Conservation (phyloP, 2,797 vertebrate species). For the Fistularia commersonii region DNA sequence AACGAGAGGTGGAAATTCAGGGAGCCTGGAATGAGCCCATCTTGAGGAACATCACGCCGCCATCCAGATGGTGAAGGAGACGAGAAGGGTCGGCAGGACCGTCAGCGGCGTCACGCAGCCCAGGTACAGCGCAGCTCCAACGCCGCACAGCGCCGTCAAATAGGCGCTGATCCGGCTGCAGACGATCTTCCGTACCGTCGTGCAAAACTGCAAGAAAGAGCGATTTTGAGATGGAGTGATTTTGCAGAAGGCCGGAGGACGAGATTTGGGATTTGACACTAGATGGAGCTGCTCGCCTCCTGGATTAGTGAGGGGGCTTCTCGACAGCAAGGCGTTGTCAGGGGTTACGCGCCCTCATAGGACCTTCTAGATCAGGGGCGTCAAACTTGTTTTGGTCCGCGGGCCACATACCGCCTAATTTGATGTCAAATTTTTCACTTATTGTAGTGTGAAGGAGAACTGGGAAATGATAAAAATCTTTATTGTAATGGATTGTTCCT, state of each 20-base stretch:
- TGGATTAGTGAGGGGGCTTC: neutral
- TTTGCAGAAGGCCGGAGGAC: too few species aligned
- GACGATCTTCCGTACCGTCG: slow-evolving; percentile 85
- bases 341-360: too few species aligned
- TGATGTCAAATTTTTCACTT: too few species aligned
- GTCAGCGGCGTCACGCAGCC: slow-evolving; percentile 76
- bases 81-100: slow-evolving; percentile 75
- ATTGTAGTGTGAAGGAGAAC: too few species aligned
- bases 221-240: neutral
- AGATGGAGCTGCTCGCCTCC: slow-evolving; percentile 47
- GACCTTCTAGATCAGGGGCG: too few species aligned
- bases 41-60: slow-evolving; percentile 71
- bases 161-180: slow-evolving; percentile 85
- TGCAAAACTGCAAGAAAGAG: slow-evolving; percentile 82
- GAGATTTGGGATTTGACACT: slow-evolving; percentile 26
- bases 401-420: too few species aligned
- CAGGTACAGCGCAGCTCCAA: slow-evolving; percentile 72
- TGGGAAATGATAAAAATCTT: too few species aligned
- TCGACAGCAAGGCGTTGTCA: too few species aligned
- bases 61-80: slow-evolving; percentile 95
- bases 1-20: too few species aligned
- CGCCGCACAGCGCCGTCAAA: slow-evolving; percentile 77
- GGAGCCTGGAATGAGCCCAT: too few species aligned
- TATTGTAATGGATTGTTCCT: too few species aligned
- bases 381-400: too few species aligned